Evolutionary conservation across 2,888 invertebrate genomes (phyloP).

Genomic region (Sphaerophoria taeniata): DNA sequence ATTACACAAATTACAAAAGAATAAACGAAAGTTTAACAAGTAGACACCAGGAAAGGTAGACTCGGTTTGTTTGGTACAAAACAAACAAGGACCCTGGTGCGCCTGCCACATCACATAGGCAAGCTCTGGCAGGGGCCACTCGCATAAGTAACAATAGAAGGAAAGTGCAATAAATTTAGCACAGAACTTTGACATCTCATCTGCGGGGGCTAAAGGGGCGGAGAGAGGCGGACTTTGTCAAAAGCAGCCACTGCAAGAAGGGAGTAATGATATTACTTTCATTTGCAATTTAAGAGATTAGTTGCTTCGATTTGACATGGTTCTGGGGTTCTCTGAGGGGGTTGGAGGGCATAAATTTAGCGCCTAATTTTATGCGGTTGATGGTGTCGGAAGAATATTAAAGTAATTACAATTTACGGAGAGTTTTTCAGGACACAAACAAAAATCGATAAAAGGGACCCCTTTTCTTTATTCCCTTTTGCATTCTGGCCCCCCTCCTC

Average conservation of each 20-base stretch:
- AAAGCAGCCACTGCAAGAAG: conserved; percentile 43
- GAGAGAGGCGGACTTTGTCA: conserved; percentile 40
- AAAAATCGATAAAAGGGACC: conserved; percentile 57
- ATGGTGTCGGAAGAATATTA: conserved; percentile 65
- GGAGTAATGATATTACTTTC: conserved; percentile 59
- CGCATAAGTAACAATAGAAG: conserved; percentile 28
- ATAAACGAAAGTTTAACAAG: conserved; percentile 73
- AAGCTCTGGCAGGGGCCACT: neutral
- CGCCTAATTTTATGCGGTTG: conserved; percentile 70
- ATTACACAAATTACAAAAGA: conserved; percentile 63
- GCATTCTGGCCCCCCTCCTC: neutral
- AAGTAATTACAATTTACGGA: conserved; percentile 56
- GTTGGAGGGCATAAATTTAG: conserved; percentile 53
- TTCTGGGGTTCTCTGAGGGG: neutral
- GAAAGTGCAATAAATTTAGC: conserved; percentile 73
- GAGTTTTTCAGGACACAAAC: neutral
- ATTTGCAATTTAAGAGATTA: conserved; percentile 72
- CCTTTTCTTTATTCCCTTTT: conserved; percentile 59
- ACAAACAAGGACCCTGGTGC: conserved; percentile 29
- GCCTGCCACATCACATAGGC: neutral
- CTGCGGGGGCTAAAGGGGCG: neutral
- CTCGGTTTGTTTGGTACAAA: conserved; percentile 1
- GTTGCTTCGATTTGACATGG: conserved; percentile 65
- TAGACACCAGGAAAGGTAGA: neutral
- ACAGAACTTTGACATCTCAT: conserved; percentile 47